These are phyloP conservation scores for Sterrhoptilus dennistouni DNA, from an alignment of 2,113 vertebrate genomes.

Conservation along the genomic window DNA sequence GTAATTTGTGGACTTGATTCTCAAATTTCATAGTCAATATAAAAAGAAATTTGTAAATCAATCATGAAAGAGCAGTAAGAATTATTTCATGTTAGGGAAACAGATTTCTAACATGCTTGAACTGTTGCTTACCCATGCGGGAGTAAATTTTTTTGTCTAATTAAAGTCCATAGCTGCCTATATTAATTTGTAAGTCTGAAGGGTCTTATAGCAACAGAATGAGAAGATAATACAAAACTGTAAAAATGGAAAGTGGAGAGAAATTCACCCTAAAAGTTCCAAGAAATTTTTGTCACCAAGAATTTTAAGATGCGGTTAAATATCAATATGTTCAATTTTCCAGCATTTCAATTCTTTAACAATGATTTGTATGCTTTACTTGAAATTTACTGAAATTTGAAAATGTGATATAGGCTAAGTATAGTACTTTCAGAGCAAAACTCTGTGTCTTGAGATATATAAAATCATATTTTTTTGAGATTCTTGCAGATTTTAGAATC, in stretches of 20 bases:
- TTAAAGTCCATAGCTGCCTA: not conserved
- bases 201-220: not conserved
- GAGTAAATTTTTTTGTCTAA: not conserved
- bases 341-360: not conserved
- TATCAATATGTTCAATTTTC: not conserved
- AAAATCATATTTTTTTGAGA: not conserved
- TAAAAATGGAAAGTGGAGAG: not conserved
- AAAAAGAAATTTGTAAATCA: not conserved
- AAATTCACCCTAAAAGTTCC: not conserved
- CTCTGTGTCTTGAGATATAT: rapidly evolving
- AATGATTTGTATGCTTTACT: not conserved
- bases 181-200: not conserved
- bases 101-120: not conserved
- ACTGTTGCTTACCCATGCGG: not conserved
- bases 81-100: not conserved
- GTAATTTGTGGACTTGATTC: not conserved
- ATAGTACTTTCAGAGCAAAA: not conserved
- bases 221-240: not conserved
- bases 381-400: not conserved
- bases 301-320: not conserved
- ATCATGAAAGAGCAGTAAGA: not conserved
- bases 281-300: not conserved
- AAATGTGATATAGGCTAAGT: rapidly evolving
- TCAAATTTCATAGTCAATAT: not conserved
- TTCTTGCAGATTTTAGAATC: not conserved